Conservation (phyloP, 2,797 vertebrate species). For the Helicolenus hilgendorfi region DNA sequence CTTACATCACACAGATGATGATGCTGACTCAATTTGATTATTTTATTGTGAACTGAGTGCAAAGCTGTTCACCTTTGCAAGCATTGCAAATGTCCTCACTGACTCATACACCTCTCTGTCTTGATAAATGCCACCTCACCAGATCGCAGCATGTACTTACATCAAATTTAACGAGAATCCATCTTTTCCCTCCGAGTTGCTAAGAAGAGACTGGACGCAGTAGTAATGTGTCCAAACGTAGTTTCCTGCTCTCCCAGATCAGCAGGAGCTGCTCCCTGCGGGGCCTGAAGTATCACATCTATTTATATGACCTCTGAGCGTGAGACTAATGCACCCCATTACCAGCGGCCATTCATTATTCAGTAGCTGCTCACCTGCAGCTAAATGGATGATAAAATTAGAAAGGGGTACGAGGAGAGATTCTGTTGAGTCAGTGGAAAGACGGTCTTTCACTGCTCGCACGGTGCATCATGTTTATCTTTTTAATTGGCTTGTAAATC, state of each 20-base stretch:
- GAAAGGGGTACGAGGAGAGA: constrained; percentile 38
- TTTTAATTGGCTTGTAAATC: constrained; percentile 57
- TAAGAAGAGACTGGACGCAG: background rate
- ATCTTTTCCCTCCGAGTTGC: background rate
- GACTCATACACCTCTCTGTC: background rate
- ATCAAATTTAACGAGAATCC: background rate
- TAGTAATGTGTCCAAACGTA: background rate
- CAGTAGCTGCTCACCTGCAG: constrained; percentile 85
- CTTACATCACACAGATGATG: background rate
- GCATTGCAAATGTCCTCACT: background rate
- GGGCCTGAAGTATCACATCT: constrained; percentile 72
- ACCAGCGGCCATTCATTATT: constrained; percentile 87
- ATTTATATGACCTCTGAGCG: constrained; percentile 85
- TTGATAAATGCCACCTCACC: background rate
- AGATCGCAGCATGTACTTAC: background rate
- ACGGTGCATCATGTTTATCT: constrained; percentile 18
- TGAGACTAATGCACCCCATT: constrained; percentile 85
- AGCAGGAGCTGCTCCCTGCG: constrained; percentile 51
- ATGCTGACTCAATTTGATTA: background rate
- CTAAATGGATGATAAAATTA: constrained; percentile 84
- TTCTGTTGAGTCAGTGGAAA: constrained; percentile 62
- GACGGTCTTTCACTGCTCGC: constrained; percentile 18
- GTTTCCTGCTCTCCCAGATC: constrained; percentile 16
- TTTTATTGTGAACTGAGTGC: background rate
- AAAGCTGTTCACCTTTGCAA: background rate